Conservation (phyloP, 2,888 invertebrate species). For the Agonopterix heracliana region DNA sequence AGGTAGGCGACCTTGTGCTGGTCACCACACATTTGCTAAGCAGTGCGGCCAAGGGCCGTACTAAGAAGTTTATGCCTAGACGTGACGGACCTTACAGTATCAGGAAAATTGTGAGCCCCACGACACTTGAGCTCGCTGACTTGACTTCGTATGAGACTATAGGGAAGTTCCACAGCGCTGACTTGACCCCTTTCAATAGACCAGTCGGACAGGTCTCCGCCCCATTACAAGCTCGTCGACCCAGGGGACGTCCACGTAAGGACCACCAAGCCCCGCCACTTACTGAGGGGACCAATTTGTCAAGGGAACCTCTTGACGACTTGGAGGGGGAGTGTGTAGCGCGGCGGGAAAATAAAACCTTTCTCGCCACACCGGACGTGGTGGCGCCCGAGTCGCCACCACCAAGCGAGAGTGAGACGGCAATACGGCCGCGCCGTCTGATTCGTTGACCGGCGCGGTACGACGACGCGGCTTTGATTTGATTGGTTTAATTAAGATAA, state of each 20-base stretch:
- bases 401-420: no score
- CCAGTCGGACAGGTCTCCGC: background rate
- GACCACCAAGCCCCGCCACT: background rate
- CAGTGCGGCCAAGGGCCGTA: constrained; percentile 6
- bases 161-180: background rate
- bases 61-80: constrained; percentile 26
- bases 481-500: no score
- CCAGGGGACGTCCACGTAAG: background rate
- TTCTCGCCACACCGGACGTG: no score
- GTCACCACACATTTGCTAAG: constrained; percentile 12
- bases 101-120: background rate
- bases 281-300: no score
- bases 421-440: no score
- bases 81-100: constrained; percentile 29
- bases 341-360: no score
- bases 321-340: no score
- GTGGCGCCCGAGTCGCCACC: no score
- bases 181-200: background rate
- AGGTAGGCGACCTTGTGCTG: constrained; percentile 12
- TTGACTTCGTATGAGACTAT: background rate
- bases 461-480: no score
- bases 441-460: no score
- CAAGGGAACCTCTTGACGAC: no score
- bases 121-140: background rate
- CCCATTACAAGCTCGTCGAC: background rate